Evolutionary conservation across 2,797 vertebrate genomes (phyloP), one percentile per base, ranked within the genome.

Genomic region (Thalassophryne amazonica): DNA sequence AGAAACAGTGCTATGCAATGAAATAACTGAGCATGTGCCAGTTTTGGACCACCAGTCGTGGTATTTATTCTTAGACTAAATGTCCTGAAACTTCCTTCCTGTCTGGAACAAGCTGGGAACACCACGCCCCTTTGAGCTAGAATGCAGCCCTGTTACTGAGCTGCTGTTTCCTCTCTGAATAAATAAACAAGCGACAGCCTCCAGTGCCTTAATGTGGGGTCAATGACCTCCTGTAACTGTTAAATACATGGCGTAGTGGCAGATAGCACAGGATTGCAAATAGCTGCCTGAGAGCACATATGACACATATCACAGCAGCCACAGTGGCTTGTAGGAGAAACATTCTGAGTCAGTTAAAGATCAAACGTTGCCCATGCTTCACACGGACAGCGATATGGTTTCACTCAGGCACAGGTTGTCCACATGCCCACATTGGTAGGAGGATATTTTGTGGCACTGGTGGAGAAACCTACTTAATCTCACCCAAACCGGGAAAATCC

Each of bases 1-100:
- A 8, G 16, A 16, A 35, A 43, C 9, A 20, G 2, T 2, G 10
- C 2, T 35, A 47, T 40, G 32, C 36, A 22, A 10, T 9, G 34
- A 29, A 33, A 38, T n/a, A 17, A 23, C 7, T n/a, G 11, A 18
- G 4, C 15, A 0, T 6, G 28, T 41, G 21, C 25, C 40, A 39
- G 11, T 6, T 36, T 6, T 24, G 33, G 28, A 36, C 33, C n/a
- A 23, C 12, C 29, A 5, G 27, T n/a, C 9, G 5, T 7, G 4
- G 15, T 12, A n/a, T 67, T 50, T 82, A 72, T 82, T 76, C 67
- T 69, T 31, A 35, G 56, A 49, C 22, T 9, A 28, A 56, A 64
- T 49, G 45, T 40, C n/a, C 53, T 45, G 5, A 6, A 9, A 52
- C 60, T 82, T 85, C 81, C 80, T 77, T 71, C 67, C 78, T 11